phyloP scores from a whole-genome alignment of 2,797 vertebrate species.

The Zenarchopterus dispar region DNA sequence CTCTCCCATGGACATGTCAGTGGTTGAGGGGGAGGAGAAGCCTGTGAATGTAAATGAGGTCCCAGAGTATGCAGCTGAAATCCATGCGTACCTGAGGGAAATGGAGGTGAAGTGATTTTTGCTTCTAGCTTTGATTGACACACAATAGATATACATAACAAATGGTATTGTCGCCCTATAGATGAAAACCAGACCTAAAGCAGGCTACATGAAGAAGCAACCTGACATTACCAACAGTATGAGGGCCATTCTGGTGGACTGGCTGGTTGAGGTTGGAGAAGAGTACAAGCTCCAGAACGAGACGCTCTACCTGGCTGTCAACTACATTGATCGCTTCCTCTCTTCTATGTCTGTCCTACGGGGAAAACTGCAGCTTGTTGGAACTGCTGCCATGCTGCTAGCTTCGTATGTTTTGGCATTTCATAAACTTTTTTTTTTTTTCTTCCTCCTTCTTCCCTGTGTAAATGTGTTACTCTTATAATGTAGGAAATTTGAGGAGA shows the following conservation, averaged over 20 bases:
- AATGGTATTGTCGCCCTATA: slow-evolving; percentile 42
- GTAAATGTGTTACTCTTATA: neutral
- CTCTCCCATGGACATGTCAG: slow-evolving; percentile 95
- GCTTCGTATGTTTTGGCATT: slow-evolving; percentile 88
- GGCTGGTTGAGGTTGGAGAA: slow-evolving; percentile 98
- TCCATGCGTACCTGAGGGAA: slow-evolving; percentile 90
- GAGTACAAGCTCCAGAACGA: slow-evolving; percentile 98
- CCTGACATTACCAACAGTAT: slow-evolving; percentile 98
- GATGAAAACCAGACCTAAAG: slow-evolving; percentile 92
- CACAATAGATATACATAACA: too few relatives aligned
- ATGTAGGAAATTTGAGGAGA: slow-evolving; percentile 97
- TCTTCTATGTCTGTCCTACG: slow-evolving; percentile 98
- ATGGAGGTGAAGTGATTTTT: slow-evolving; percentile 87
- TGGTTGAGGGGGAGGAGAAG: slow-evolving; percentile 87
- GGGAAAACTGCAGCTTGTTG: slow-evolving; percentile 98
- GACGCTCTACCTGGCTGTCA: slow-evolving; percentile 95
- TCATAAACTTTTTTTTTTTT: too few relatives aligned
- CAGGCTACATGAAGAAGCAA: slow-evolving; percentile 97
- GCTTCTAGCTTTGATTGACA: too few relatives aligned
- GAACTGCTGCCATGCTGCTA: slow-evolving; percentile 96
- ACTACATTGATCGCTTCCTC: slow-evolving; percentile 98
- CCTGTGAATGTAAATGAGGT: slow-evolving; percentile 82
- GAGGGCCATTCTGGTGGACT: slow-evolving; percentile 97
- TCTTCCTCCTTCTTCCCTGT: too few relatives aligned
- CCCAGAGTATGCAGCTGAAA: slow-evolving; percentile 90